phyloP scores from a whole-genome alignment of 2,888 invertebrate species.

The Drosophila recens region DNA sequence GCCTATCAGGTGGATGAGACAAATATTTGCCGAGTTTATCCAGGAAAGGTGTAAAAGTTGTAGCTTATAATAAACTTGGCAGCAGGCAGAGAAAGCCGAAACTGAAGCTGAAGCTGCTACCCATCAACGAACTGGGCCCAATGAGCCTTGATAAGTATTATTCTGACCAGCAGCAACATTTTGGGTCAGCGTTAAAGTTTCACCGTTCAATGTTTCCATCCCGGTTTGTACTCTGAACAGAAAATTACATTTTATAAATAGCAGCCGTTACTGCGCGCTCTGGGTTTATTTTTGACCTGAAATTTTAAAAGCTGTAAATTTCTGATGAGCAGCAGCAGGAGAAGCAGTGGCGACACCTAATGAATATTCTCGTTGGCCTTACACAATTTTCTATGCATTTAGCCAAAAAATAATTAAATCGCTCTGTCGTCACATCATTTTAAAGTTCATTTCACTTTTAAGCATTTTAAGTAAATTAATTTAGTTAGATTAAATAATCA shows the following conservation, averaged over 20 bases:
- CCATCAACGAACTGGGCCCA: conserved; percentile 46
- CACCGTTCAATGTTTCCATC: conserved; percentile 23
- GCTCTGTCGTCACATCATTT: background rate
- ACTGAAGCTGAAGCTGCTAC: conserved; percentile 37
- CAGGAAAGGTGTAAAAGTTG: conserved; percentile 39
- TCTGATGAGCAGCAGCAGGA: conserved; percentile 63
- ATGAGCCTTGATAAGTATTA: conserved; percentile 55
- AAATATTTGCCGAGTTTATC: conserved; percentile 1
- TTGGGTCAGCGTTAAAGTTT: conserved; percentile 71
- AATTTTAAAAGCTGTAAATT: conserved; percentile 65
- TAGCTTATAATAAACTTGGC: conserved; percentile 62
- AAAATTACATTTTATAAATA: conserved; percentile 64
- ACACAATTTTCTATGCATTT: conserved; percentile 61
- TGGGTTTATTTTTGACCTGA: conserved; percentile 45
- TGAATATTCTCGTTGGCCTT: conserved; percentile 59
- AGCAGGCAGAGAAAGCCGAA: conserved; percentile 20
- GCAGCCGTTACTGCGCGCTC: conserved; percentile 30
- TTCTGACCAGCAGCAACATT: conserved; percentile 50
- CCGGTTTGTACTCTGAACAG: conserved; percentile 26
- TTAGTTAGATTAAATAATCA: background rate
- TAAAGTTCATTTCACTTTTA: conserved; percentile 1
- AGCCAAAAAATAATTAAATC: conserved; percentile 64
- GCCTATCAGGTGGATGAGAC: conserved; percentile 12
- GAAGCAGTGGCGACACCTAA: conserved; percentile 33
- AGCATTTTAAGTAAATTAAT: background rate